Conservation (phyloP, 2,113 vertebrate species). For the Gorsachius goisagi region DNA sequence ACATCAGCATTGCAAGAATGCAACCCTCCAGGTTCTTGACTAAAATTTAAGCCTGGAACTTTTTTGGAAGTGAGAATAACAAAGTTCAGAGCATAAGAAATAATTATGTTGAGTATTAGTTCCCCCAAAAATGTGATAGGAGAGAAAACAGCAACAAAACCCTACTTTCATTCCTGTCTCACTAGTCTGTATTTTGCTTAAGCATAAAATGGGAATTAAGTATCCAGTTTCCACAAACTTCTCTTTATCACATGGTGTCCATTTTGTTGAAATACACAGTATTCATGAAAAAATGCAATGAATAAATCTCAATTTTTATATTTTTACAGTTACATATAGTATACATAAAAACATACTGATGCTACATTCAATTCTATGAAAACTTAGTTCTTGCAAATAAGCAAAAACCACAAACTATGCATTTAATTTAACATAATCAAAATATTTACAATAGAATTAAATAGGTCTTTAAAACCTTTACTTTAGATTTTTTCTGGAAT, state of each 20-base stretch:
- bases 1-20: neutral
- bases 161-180: neutral
- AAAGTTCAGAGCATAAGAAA: neutral
- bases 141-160: neutral
- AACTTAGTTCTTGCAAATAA: neutral
- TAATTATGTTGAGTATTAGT: neutral
- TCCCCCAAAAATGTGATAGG: neutral
- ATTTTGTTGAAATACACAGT: neutral
- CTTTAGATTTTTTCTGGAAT: neutral
- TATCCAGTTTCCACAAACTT: neutral
- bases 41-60: neutral
- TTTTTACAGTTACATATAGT: neutral
- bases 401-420: neutral
- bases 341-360: neutral
- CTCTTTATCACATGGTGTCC: neutral
- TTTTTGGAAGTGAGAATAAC: neutral
- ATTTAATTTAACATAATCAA: neutral
- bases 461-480: neutral
- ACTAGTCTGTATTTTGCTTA: neutral
- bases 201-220: neutral
- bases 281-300: neutral
- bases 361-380: neutral
- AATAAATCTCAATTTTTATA: neutral
- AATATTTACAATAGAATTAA: neutral
- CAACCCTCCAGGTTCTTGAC: neutral